Conservation (phyloP, 2,888 invertebrate genomes). For the Eupithecia subfuscata region DNA sequence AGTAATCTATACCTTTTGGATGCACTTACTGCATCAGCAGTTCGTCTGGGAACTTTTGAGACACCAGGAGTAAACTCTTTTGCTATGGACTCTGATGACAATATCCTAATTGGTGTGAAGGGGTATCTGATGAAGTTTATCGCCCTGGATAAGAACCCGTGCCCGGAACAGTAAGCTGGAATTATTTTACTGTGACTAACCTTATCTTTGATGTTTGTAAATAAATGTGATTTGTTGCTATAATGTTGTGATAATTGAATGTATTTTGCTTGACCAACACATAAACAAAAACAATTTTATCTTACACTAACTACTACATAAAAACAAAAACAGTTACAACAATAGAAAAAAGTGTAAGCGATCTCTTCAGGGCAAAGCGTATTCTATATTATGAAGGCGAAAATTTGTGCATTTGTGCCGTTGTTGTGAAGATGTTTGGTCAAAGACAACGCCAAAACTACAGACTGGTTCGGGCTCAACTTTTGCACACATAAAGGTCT, state of each 20-base stretch:
- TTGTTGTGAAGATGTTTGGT: too few species aligned
- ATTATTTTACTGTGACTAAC: slow-evolving; percentile 19
- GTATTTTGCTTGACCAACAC: not conserved
- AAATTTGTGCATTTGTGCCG: too few species aligned
- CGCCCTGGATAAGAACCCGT: slow-evolving; percentile 66
- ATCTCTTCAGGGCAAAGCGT: too few species aligned
- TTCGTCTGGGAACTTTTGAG: slow-evolving; percentile 63
- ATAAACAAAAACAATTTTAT: not conserved
- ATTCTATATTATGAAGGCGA: too few species aligned
- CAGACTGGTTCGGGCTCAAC: too few species aligned
- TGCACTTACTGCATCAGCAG: slow-evolving; percentile 65
- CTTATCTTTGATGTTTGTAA: not conserved
- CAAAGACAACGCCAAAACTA: too few species aligned
- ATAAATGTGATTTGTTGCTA: not conserved
- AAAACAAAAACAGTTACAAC: too few species aligned
- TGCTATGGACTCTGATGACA: slow-evolving; percentile 73
- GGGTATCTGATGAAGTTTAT: slow-evolving; percentile 68
- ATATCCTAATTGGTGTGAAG: slow-evolving; percentile 71
- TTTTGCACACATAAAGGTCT: too few species aligned
- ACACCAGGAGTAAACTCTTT: slow-evolving; percentile 72
- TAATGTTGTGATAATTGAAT: not conserved
- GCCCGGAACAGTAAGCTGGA: slow-evolving; percentile 56
- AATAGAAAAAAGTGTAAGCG: too few species aligned
- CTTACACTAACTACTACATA: too few species aligned
- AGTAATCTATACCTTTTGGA: slow-evolving; percentile 70